phyloP scores from a whole-genome alignment of 2,888 invertebrate genomes.

The Zootermopsis nevadensis region DNA sequence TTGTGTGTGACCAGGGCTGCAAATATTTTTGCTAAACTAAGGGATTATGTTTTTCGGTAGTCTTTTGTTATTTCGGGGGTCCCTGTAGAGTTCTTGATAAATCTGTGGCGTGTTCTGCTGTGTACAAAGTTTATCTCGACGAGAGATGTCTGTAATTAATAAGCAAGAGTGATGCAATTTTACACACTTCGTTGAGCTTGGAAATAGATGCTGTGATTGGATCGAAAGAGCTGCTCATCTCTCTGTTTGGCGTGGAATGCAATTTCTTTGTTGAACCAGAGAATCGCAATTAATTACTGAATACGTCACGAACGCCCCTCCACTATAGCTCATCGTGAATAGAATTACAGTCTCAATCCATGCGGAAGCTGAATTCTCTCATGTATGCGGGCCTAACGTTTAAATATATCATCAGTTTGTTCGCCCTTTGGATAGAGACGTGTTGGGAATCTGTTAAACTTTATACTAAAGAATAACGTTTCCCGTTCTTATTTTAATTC shows the following conservation, averaged over 20 bases:
- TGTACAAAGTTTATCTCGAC: neutral
- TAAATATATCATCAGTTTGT: neutral
- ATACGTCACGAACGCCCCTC: neutral
- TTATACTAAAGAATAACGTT: neutral
- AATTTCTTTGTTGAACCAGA: neutral
- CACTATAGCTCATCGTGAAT: neutral
- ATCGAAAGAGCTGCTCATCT: neutral
- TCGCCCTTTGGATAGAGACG: neutral
- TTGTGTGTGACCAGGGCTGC: no score
- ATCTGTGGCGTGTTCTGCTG: neutral
- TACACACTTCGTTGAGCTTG: neutral
- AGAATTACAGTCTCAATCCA: neutral
- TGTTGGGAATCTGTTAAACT: neutral
- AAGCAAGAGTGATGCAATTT: conserved; percentile 3
- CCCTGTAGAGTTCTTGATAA: neutral
- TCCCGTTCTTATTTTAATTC: neutral
- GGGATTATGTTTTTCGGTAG: no score
- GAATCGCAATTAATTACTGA: conserved; percentile 2
- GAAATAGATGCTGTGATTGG: conserved; percentile 13
- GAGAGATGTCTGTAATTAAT: conserved; percentile 14
- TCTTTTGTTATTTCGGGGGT: no score
- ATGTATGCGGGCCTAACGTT: neutral
- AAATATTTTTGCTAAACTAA: no score
- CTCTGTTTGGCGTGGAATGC: neutral
- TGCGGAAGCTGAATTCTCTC: neutral